A percentile compares a stretch with the other conserved stretches of the same genome.
Evolutionary conservation across 2,888 invertebrate species (phyloP).

Genomic region (Lucinisca nassula): DNA sequence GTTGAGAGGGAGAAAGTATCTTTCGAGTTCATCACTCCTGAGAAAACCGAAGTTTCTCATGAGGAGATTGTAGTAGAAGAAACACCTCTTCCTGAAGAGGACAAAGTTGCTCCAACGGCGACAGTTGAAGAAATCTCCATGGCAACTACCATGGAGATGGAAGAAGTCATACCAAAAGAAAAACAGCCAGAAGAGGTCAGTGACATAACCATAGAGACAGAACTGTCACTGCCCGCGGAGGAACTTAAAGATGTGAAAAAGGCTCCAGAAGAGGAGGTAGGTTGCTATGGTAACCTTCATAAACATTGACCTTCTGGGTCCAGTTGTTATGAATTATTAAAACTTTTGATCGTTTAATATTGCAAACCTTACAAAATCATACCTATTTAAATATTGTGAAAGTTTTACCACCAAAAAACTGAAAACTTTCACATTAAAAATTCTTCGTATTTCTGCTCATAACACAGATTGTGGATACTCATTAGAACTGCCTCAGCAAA

Average conservation of each 20-base stretch:
- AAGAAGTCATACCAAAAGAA: constrained; percentile 69
- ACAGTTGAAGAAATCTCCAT: constrained; percentile 76
- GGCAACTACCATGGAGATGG: constrained; percentile 70
- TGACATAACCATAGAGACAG: constrained; percentile 60
- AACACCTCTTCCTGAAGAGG: constrained; percentile 78
- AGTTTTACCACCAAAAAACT: too few relatives aligned
- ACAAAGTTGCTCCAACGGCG: constrained; percentile 77
- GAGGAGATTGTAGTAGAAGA: constrained; percentile 75
- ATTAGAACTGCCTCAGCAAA: too few relatives aligned
- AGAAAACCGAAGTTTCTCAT: constrained; percentile 74
- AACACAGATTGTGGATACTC: too few relatives aligned
- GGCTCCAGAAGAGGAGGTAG: constrained; percentile 74
- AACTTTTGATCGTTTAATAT: too few relatives aligned
- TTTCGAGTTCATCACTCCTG: constrained; percentile 79
- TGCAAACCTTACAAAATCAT: too few relatives aligned
- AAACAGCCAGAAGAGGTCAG: constrained; percentile 67
- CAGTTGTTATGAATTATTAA: too few relatives aligned
- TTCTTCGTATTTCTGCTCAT: too few relatives aligned
- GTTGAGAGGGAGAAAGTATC: constrained; percentile 83
- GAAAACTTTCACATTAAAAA: too few relatives aligned
- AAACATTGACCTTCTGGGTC: too few relatives aligned
- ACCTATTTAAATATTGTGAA: too few relatives aligned
- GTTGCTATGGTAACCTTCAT: too few relatives aligned
- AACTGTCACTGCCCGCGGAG: constrained; percentile 76
- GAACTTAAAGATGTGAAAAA: constrained; percentile 72